Evolutionary conservation across 2,113 vertebrate genomes (phyloP).

Genomic region (Macroglossus sobrinus): DNA sequence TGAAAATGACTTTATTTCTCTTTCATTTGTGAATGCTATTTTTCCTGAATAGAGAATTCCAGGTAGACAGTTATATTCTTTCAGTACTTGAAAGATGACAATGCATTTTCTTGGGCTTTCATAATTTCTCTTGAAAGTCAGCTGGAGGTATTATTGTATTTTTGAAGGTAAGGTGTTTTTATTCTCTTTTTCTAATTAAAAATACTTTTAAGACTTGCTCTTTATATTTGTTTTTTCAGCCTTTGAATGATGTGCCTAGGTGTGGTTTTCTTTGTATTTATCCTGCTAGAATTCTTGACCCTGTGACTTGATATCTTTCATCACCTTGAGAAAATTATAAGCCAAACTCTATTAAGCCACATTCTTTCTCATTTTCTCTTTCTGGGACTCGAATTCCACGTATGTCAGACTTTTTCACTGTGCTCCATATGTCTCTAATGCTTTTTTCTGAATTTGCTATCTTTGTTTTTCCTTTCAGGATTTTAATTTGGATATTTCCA

Average conservation of each 20-base stretch:
- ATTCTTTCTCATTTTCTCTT: background rate
- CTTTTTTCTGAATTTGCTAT: background rate
- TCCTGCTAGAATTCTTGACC: background rate
- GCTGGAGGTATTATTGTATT: background rate
- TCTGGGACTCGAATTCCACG: background rate
- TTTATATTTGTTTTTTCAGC: background rate
- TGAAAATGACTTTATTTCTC: background rate
- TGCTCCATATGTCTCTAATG: background rate
- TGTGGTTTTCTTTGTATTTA: background rate
- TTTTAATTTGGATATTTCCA: background rate
- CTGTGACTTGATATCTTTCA: background rate
- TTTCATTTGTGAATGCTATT: background rate
- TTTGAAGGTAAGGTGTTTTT: background rate
- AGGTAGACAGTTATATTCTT: background rate
- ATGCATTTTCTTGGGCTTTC: background rate
- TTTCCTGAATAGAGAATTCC: background rate
- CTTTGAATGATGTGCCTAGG: background rate
- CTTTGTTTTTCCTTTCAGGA: background rate
- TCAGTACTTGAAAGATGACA: background rate
- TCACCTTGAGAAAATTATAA: background rate
- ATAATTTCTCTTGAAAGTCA: background rate
- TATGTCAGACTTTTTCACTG: background rate
- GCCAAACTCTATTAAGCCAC: background rate
- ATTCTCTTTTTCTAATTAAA: constrained; percentile 5
- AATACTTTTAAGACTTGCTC: background rate